These are phyloP conservation scores for Dryobates pubescens DNA, from an alignment of 2,797 vertebrate species.

Conservation along the genomic window DNA sequence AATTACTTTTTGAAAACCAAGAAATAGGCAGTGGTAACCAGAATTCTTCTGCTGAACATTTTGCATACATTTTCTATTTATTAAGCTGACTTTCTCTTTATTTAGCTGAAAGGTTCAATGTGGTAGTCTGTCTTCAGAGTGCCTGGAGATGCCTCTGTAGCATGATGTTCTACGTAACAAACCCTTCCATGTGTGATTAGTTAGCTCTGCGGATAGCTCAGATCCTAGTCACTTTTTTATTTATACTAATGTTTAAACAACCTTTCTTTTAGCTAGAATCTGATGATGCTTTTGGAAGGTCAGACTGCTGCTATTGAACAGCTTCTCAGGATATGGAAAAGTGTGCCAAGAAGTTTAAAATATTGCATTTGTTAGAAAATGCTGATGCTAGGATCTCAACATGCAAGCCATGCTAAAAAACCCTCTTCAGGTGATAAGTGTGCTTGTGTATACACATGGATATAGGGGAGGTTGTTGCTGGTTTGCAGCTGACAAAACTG, in stretches of 20 bases:
- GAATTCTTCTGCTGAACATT: background rate
- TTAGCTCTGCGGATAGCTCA: background rate
- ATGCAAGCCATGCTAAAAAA: background rate
- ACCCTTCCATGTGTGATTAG: background rate
- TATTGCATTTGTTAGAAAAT: background rate
- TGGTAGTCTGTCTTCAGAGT: background rate
- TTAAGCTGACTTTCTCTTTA: too few species aligned
- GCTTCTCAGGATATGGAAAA: background rate
- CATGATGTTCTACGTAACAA: background rate
- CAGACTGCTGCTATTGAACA: background rate
- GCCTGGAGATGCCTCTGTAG: background rate
- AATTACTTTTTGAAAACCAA: background rate
- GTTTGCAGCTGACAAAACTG: background rate
- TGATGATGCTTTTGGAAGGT: background rate
- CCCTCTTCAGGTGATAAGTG: background rate
- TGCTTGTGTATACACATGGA: background rate
- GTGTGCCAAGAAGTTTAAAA: background rate
- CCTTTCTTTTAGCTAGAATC: background rate
- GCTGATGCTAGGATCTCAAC: background rate
- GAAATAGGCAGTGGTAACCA: background rate
- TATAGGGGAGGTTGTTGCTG: background rate
- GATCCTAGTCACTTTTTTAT: background rate
- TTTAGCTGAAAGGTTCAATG: background rate
- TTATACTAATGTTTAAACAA: background rate
- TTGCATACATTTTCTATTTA: background rate